Percentiles rank a stretch among this genome's conserved stretches.
These are phyloP conservation scores for Odontomachus brunneus DNA, from an alignment of 1,140 invertebrate species.

Conservation along the genomic window DNA sequence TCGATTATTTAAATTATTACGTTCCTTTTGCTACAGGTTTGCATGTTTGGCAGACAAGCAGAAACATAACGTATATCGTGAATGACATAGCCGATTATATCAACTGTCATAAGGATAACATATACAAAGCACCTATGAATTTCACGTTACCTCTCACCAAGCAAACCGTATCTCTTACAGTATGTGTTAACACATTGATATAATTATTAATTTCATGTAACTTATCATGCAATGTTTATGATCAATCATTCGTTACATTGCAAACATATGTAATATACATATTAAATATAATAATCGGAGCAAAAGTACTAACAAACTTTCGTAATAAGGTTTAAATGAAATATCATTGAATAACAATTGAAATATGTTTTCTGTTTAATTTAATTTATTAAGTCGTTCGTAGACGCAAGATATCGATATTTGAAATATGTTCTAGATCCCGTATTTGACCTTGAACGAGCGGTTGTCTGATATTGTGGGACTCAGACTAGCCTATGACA, in stretches of 20 bases:
- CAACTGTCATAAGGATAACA: constrained; percentile 58
- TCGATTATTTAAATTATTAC: neutral
- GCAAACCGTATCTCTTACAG: constrained; percentile 65
- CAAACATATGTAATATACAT: constrained; percentile 19
- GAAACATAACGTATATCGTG: constrained; percentile 44
- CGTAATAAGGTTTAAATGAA: neutral
- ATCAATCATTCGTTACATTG: neutral
- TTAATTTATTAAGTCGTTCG: constrained; percentile 17
- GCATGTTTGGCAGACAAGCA: constrained; percentile 68
- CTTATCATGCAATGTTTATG: neutral
- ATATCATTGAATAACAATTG: too few relatives aligned
- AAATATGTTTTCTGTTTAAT: neutral
- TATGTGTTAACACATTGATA: constrained; percentile 30
- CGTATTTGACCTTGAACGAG: constrained; percentile 73
- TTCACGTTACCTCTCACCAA: constrained; percentile 63
- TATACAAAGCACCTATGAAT: constrained; percentile 54
- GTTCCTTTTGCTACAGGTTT: constrained; percentile 63
- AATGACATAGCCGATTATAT: constrained; percentile 63
- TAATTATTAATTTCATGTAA: too few relatives aligned
- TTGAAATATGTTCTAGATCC: constrained; percentile 66
- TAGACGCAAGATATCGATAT: constrained; percentile 28
- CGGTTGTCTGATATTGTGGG: constrained; percentile 74
- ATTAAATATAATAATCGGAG: neutral
- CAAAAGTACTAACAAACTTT: neutral
- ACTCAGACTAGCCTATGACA: constrained; percentile 75